A percentile compares a stretch with the other conserved stretches of the same genome.
Conservation (phyloP, 1,140 invertebrate genomes). For the Mercenaria mercenaria region DNA sequence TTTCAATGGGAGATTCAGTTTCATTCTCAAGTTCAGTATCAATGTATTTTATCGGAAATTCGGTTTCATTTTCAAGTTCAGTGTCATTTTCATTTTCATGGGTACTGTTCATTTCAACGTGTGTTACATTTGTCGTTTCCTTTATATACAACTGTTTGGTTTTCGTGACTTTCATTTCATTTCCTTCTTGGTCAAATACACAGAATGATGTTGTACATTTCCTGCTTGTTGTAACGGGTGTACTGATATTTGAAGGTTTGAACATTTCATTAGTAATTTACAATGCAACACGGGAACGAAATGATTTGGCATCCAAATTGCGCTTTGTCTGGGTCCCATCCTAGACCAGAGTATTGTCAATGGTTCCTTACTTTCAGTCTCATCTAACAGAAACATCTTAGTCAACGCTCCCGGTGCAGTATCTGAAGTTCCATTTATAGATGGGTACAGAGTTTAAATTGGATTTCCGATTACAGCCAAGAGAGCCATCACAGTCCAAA, state of each 20-base stretch:
- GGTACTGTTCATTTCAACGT: not conserved
- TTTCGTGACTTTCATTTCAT: not conserved
- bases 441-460: not conserved
- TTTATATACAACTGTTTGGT: not conserved
- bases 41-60: too few relatives aligned
- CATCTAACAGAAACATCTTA: not conserved
- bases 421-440: not conserved
- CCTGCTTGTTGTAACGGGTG: not conserved
- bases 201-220: not conserved
- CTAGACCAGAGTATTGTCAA: not conserved
- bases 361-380: not conserved
- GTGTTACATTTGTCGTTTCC: not conserved
- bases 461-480: not conserved
- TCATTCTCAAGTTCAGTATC: not conserved
- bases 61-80: not conserved
- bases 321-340: not conserved
- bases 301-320: conserved; percentile 1
- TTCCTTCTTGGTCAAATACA: not conserved
- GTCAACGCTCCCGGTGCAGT: not conserved
- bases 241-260: not conserved
- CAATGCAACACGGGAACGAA: conserved; percentile 15
- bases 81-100: too few relatives aligned
- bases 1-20: not conserved
- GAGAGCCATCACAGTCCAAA: not conserved
- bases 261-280: not conserved